Conservation (phyloP, 2,113 vertebrate species). For the Nothobranchius kuhntae region DNA sequence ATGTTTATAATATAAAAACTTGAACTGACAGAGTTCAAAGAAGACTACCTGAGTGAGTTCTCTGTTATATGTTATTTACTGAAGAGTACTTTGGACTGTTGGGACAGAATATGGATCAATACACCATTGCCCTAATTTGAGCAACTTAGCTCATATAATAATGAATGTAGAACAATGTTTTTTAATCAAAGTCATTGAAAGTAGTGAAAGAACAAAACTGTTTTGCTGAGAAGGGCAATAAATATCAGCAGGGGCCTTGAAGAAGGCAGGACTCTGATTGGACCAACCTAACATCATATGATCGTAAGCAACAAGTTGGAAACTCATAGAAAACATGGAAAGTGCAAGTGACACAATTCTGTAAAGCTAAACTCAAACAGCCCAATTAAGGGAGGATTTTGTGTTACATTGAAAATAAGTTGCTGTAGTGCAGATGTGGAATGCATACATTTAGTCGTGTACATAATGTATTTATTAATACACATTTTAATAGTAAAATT, state of each 20-base stretch:
- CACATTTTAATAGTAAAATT: too few species aligned
- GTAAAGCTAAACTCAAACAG: background rate
- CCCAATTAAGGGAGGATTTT: conserved; percentile 4
- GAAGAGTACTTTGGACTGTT: conserved; percentile 13
- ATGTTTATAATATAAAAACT: too few species aligned
- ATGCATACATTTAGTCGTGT: too few species aligned
- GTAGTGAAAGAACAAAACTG: background rate
- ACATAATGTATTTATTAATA: too few species aligned
- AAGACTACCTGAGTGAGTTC: background rate
- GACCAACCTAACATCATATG: conserved; percentile 39
- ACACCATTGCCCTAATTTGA: background rate
- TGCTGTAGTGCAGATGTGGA: too few species aligned
- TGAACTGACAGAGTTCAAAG: too few species aligned
- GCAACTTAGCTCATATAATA: background rate
- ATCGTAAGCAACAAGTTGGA: conserved; percentile 33
- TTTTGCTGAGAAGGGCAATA: too few species aligned
- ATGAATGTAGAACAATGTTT: too few species aligned
- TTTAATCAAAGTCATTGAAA: background rate
- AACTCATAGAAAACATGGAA: background rate
- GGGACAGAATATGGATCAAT: background rate
- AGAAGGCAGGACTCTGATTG: conserved; percentile 33
- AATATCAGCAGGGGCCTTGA: conserved; percentile 1
- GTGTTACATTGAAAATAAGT: background rate
- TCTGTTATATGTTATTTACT: conserved; percentile 33
- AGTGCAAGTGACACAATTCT: background rate